Evolutionary conservation across 1,140 invertebrate genomes (phyloP).

Genomic region (Callitettix versicolor): DNA sequence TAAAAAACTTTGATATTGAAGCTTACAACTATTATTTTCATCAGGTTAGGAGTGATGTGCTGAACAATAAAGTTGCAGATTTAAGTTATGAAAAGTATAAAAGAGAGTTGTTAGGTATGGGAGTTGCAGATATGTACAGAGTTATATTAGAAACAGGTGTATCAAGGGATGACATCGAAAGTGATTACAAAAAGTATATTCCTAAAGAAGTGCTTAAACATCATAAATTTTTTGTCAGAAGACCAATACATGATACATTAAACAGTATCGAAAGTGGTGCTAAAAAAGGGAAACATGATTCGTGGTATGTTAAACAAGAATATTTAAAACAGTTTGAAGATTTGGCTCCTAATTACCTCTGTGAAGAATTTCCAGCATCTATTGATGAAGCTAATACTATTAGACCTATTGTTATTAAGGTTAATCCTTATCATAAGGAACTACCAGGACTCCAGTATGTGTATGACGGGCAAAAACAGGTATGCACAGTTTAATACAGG

Average conservation of each 20-base stretch:
- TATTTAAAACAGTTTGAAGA: conserved; percentile 66
- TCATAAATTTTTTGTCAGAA: conserved; percentile 62
- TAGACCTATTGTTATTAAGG: conserved; percentile 45
- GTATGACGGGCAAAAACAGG: conserved; percentile 46
- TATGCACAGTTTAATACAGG: no score
- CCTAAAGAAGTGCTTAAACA: conserved; percentile 62
- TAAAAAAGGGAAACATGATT: conserved; percentile 34
- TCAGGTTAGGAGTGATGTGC: conserved; percentile 69
- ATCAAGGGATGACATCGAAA: conserved; percentile 50
- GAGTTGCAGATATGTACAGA: conserved; percentile 75
- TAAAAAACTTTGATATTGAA: conserved; percentile 55
- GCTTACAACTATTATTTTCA: conserved; percentile 78
- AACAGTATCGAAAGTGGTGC: conserved; percentile 42
- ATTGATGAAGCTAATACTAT: conserved; percentile 48
- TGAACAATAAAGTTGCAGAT: conserved; percentile 64
- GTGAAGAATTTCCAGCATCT: conserved; percentile 61
- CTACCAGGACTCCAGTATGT: conserved; percentile 52
- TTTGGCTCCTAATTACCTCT: conserved; percentile 68
- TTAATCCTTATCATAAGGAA: conserved; percentile 57
- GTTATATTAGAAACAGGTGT: conserved; percentile 61
- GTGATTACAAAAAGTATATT: conserved; percentile 66
- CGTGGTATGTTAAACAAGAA: conserved; percentile 58
- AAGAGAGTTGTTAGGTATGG: conserved; percentile 63
- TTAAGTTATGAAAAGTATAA: conserved; percentile 63
- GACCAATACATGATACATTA: conserved; percentile 58